Evolutionary conservation across 2,888 invertebrate species (phyloP).

Genomic region (Kuschelorhynchus macadamiae): DNA sequence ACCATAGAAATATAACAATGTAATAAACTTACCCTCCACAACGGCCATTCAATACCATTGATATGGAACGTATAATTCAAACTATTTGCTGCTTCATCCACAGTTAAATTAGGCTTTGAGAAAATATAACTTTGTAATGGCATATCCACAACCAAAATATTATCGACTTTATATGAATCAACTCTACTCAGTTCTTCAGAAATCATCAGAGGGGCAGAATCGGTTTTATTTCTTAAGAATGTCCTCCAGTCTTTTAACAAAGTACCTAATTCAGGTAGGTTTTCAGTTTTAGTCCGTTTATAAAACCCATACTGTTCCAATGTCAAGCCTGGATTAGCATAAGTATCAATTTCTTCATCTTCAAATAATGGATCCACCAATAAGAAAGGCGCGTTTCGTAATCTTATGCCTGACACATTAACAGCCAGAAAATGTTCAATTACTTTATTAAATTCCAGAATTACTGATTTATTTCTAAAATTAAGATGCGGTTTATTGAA

Average conservation of each 20-base stretch:
- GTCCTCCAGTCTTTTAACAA: constrained; percentile 77
- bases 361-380: constrained; percentile 73
- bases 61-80: constrained; percentile 61
- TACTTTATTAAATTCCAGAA: constrained; percentile 77
- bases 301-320: constrained; percentile 76
- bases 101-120: constrained; percentile 54
- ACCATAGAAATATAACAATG: too few relatives aligned
- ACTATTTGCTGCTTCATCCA: constrained; percentile 54
- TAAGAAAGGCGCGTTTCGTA: constrained; percentile 78
- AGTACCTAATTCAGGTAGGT: constrained; percentile 73
- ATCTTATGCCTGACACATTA: constrained; percentile 87
- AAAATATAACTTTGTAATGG: constrained; percentile 64
- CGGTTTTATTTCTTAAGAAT: constrained; percentile 72
- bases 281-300: constrained; percentile 76
- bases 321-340: constrained; percentile 59
- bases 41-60: constrained; percentile 68
- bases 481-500: constrained; percentile 87
- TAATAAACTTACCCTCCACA: constrained; percentile 71
- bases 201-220: constrained; percentile 64
- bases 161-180: constrained; percentile 63
- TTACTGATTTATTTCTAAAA: constrained; percentile 79
- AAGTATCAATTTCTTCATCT: constrained; percentile 68
- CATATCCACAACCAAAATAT: constrained; percentile 65
- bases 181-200: constrained; percentile 62
- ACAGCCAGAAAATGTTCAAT: constrained; percentile 79